A percentile compares a stretch with the other conserved stretches of the same genome.
Evolutionary conservation across 2,797 vertebrate species (phyloP).

Genomic region (Gymnopithys bicolor): DNA sequence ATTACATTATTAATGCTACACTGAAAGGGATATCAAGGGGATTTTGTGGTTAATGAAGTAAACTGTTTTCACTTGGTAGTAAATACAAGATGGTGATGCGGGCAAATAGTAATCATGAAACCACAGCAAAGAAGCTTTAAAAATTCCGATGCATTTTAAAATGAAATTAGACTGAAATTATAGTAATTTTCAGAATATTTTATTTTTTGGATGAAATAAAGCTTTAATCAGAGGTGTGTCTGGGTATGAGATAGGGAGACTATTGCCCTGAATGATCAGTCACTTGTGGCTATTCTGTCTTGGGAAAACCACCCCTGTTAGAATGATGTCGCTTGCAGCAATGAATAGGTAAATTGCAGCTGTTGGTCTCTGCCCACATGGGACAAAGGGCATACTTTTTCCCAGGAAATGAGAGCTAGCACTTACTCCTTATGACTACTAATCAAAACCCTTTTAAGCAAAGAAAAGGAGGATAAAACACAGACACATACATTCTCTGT

Average conservation of each 20-base stretch:
- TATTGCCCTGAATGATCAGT: neutral
- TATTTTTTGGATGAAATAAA: neutral
- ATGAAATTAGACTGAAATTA: neutral
- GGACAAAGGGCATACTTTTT: neutral
- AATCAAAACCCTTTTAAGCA: constrained; percentile 42
- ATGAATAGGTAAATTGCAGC: constrained; percentile 15
- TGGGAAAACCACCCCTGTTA: neutral
- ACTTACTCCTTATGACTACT: constrained; percentile 5
- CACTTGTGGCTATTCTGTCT: neutral
- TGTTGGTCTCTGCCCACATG: neutral
- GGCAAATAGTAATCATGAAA: constrained; percentile 52
- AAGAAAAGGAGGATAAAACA: constrained; percentile 20
- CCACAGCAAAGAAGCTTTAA: constrained; percentile 21
- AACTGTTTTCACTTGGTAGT: constrained; percentile 67
- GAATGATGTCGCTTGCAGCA: constrained; percentile 10
- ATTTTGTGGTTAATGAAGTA: constrained; percentile 68
- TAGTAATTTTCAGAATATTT: neutral
- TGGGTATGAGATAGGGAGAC: neutral
- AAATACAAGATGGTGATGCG: constrained; percentile 53
- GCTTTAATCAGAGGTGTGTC: neutral
- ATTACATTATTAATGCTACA: constrained; percentile 65
- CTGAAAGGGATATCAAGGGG: constrained; percentile 38
- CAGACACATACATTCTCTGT: neutral
- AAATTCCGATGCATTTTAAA: neutral
- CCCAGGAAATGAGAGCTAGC: constrained; percentile 24